Percentiles rank a stretch among this genome's conserved stretches.
phyloP scores from a whole-genome alignment of 2,113 vertebrate species.

The Eleginops maclovinus region DNA sequence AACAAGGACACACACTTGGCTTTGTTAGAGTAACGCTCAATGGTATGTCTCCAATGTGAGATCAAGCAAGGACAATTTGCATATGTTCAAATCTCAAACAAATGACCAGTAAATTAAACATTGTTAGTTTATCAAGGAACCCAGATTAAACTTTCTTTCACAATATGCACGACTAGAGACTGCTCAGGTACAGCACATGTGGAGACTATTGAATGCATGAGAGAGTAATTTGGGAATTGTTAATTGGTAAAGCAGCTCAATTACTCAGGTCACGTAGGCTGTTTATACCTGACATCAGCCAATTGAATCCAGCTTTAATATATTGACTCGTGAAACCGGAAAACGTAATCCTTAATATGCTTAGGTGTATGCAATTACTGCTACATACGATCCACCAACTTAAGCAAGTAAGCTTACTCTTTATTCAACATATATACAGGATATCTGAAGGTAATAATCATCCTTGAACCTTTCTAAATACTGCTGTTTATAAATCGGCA shows the following conservation, averaged over 20 bases:
- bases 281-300: neutral
- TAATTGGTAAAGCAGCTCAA: neutral
- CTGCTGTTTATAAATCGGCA: neutral
- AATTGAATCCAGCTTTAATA: neutral
- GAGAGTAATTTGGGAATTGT: neutral
- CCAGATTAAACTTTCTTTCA: constrained; percentile 6
- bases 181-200: neutral
- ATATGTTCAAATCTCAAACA: neutral
- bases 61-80: neutral
- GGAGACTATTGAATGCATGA: neutral
- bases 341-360: neutral
- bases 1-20: too few relatives aligned
- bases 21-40: neutral
- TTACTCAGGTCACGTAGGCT: neutral
- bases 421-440: neutral
- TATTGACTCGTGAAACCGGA: neutral
- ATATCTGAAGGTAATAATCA: neutral
- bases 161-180: constrained; percentile 18
- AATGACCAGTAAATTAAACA: too few relatives aligned
- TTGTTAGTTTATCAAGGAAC: too few relatives aligned
- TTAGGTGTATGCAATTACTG: neutral
- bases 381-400: neutral
- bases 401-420: neutral
- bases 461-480: neutral
- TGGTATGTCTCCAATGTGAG: neutral